Evolutionary conservation across 1,140 invertebrate species (phyloP).

Genomic region (Bombus waltoni): DNA sequence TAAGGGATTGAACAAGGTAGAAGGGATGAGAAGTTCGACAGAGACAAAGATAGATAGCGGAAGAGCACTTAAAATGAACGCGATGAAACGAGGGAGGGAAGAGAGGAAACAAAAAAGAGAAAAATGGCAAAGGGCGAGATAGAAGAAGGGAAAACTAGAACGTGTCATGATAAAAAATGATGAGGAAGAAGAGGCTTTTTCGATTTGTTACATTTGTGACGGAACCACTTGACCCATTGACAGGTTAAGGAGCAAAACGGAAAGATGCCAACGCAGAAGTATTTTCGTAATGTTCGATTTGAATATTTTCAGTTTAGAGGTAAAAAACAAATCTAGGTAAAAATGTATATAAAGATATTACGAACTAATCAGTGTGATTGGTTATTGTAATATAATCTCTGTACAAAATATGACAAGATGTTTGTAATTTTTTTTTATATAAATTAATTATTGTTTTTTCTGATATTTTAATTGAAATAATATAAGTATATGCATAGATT

Average conservation of each 20-base stretch:
- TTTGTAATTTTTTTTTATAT: not conserved
- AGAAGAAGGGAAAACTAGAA: constrained; percentile 41
- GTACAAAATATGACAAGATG: not conserved
- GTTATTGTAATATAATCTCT: not conserved
- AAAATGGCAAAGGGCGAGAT: constrained; percentile 3
- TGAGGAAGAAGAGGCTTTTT: constrained; percentile 42
- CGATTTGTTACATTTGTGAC: constrained; percentile 52
- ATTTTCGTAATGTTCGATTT: not conserved
- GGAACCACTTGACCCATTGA: constrained; percentile 41
- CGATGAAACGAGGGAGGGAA: constrained; percentile 9
- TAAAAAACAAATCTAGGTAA: not conserved
- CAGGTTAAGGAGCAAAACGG: constrained; percentile 30
- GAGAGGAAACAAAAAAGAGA: not conserved
- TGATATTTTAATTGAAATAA: not conserved
- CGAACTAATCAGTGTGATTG: not conserved
- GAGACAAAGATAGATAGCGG: constrained; percentile 25
- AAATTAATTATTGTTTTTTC: not conserved
- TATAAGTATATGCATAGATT: not conserved
- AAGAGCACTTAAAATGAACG: constrained; percentile 26
- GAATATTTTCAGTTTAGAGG: not conserved
- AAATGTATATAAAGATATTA: not conserved
- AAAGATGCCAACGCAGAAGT: constrained; percentile 32
- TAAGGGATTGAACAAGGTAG: not conserved
- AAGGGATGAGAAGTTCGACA: not conserved
- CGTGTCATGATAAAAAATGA: constrained; percentile 34